Percentiles rank a stretch among this genome's conserved stretches.
Conservation (phyloP, 2,113 vertebrate genomes). For the Boulengerochromis microlepis region DNA sequence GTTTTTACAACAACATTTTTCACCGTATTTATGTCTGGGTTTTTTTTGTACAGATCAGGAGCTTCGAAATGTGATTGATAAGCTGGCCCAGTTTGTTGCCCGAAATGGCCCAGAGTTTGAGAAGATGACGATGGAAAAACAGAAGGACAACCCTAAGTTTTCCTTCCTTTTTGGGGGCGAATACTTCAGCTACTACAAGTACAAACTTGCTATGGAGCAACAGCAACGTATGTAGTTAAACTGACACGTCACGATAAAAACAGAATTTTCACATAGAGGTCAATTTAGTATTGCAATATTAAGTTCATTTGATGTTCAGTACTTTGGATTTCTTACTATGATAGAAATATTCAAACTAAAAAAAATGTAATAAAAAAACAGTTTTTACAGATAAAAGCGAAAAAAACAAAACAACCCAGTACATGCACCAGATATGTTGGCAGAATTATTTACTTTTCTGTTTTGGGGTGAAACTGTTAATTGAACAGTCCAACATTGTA, state of each 20-base stretch:
- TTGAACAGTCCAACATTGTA: neutral
- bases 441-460: neutral
- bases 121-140: constrained; percentile 99
- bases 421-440: neutral
- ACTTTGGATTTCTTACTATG: neutral
- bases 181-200: constrained; percentile 96
- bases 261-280: neutral
- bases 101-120: constrained; percentile 97
- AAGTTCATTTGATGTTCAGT: neutral
- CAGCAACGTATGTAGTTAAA: constrained; percentile 79
- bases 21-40: neutral
- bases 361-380: neutral
- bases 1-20: neutral
- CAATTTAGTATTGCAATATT: neutral
- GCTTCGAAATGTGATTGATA: constrained; percentile 96
- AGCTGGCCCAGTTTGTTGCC: constrained; percentile 95
- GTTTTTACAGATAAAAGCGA: neutral
- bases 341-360: neutral
- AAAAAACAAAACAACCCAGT: accelerated
- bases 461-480: neutral
- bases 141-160: constrained; percentile 97
- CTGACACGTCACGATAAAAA: neutral
- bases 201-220: constrained; percentile 89
- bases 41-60: constrained; percentile 81
- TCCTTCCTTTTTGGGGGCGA: constrained; percentile 97